Base-by-base conservation (phyloP, 2,888 invertebrate species). In the Ariolimax columbianus region DNA sequence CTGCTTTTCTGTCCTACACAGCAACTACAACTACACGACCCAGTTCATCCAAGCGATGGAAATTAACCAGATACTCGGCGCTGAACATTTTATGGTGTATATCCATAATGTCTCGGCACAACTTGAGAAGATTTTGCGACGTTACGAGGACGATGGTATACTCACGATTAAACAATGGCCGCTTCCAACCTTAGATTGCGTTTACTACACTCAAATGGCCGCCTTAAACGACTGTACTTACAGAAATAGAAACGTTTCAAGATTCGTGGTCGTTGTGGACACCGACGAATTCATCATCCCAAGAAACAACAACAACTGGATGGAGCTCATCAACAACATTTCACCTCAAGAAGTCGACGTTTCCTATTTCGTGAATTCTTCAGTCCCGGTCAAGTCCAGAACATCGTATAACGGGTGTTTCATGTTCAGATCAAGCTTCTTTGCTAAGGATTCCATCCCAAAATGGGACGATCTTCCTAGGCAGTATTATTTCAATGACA, bases 11-110 rank as follows among this genome's bases (percentile, higher is more conserved):
- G 38, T 77, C 9, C 55, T 83, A 30, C 77, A 83, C 59, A 43
- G 33, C 33, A 26, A 30, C 43, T 84, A 40, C 63, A 79, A 79
- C 55, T 17, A 17, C n/a, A n/a, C 55, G 3, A 17, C 68, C 26
- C 77, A 78, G 79, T 33, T 84, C 17, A 59, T 84, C 26, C 40
- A 79, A 63, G 55, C 84, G 2, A 36, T 84, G 36, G 79, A 78
- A 51, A 68, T 79, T 17, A 84, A 84, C 79, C 51, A 72, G 33
- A n/a, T 84, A 26, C 72, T 84, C 7, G 84, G 84, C 14, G 84
- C 84, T 1, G 79, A 84, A 23, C 84, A 84, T 59, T 84, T 84
- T 43, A 23, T 79, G 14, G 73, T 84, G 14, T 84, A 84, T 51
- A 84, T 80, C 40, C 47, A 38, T 19, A 73, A 66, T 63, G n/a